Evolutionary conservation across 2,888 invertebrate genomes (phyloP), one percentile per base, ranked within the genome.

Genomic region (Zhuqinia jingwanae): DNA sequence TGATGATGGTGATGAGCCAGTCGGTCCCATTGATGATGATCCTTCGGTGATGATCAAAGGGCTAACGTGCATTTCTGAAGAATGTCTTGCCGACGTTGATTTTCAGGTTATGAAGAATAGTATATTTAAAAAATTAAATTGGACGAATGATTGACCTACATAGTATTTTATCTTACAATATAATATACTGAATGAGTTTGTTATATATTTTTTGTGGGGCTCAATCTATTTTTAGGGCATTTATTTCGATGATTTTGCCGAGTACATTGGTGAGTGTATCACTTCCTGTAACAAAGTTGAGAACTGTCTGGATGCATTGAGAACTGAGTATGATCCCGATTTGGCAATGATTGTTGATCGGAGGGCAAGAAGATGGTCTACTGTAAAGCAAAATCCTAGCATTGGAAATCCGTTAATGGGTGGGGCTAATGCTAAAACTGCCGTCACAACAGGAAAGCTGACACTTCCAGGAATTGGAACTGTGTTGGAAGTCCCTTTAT

Each of bases 51-150:
- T 88, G 53, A 85, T 88, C 45, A 90, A 90, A 0, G 96, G 96
- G 92, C 93, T 96, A 88, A 96, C 96, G 15, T 96, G 96, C 92
- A 96, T 96, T 92, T 96, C 96, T 65, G 96, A 96, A 92, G 96
- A 96, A 92, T 96, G 96, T 36, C 96, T 96, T 79, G 95, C 96
- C 0, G 96, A 96, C 91, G 95, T 96, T 93, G 96, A 96, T 92
- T 93, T 96, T 68, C 96, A 96, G 20, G 96, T 96, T 42, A n/a
- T 58, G 77, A 8, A 47, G 11, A 15, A n/a, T n/a, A n/a, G 47
- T 17, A 65, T 70, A 70, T 27, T 75, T 27, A 53, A 27, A 8
- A 76, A 60, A 75, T 56, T 65, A 60, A 81, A 68, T 87, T 76
- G 15, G 2, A 22, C 68, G 68, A 22, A 13, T 70, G 42, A 70